Base-by-base conservation (phyloP, 1,140 invertebrate genomes). In the Achroia grisella region DNA sequence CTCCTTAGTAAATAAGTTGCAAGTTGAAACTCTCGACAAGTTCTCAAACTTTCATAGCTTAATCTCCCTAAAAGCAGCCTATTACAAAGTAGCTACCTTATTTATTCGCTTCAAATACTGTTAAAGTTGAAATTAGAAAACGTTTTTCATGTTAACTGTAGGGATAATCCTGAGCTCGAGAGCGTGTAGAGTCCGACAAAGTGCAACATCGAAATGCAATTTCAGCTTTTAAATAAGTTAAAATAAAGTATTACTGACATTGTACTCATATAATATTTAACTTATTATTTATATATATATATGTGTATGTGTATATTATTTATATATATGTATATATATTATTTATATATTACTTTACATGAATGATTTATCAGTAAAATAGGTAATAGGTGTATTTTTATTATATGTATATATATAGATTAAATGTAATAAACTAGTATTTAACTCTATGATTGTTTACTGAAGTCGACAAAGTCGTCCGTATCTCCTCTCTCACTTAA, bases 151-250 rank as follows among this genome's bases (percentile, higher is more conserved):
- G 10, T 11, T 5, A 42, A 13, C 39, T 40, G 29, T 45, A 37
- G 53, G 44, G 53, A 56, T 61, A 53, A 48, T 37, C 44, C 30
- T 12, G 47, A 17, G 45, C 48, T 15, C 17, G 23, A 15, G 43
- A 44, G 30, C 42, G 50, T n/a, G 32, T 35, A 42, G 44, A 50
- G 37, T 35, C 43, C 40, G 17, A 34, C 44, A 57, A 45, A 56
- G 48, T 62, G 51, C 53, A 57, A 62, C 58, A 62, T 54, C 51
- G 51, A 39, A 62, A 62, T 41, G 51, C 54, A 48, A 62, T 62
- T 57, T 57, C 50, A 48, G 48, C 40, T 49, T 54, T 54, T 62
- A 52, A 62, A 56, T 48, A 53, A 39, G 42, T 39, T 36, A 35
- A 54, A 49, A 48, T 42, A 35, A 39, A 46, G 17, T 48, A 41